phyloP scores from a whole-genome alignment of 2,888 invertebrate genomes.

The Drosophila hawaiiensis region DNA sequence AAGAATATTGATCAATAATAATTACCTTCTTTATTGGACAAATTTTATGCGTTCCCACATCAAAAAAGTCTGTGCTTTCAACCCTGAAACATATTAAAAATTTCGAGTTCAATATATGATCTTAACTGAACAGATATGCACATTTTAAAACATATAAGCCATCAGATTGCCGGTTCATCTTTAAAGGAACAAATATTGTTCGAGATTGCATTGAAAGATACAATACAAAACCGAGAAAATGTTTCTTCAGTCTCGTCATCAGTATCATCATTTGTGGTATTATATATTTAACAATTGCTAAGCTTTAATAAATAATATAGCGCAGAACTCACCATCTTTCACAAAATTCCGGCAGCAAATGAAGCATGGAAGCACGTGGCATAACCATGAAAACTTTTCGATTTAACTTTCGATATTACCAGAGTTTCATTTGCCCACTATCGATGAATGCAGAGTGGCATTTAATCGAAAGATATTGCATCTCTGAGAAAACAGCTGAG shows the following conservation, averaged over 20 bases:
- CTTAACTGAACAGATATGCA: neutral
- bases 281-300: neutral
- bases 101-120: neutral
- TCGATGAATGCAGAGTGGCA: neutral
- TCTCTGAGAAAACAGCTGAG: slow-evolving; percentile 40
- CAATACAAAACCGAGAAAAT: slow-evolving; percentile 55
- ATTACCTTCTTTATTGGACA: slow-evolving; percentile 24
- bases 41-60: slow-evolving; percentile 13
- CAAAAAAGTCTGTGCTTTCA: slow-evolving; percentile 5
- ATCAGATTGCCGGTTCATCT: slow-evolving; percentile 75
- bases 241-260: slow-evolving; percentile 83
- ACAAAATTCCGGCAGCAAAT: slow-evolving; percentile 26
- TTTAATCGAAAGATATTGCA: neutral
- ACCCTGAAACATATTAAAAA: slow-evolving; percentile 39
- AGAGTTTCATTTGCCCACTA: neutral
- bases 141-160: slow-evolving; percentile 38
- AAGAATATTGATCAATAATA: neutral
- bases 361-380: slow-evolving; percentile 34
- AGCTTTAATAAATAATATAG: no score
- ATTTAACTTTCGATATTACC: slow-evolving; percentile 8
- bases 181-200: slow-evolving; percentile 69
- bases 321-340: slow-evolving; percentile 52
- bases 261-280: slow-evolving; percentile 80
- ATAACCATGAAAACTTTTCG: slow-evolving; percentile 33
- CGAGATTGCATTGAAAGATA: slow-evolving; percentile 68